Evolutionary conservation across 2,797 vertebrate genomes (phyloP).

Genomic region (Enteromius treurensis): DNA sequence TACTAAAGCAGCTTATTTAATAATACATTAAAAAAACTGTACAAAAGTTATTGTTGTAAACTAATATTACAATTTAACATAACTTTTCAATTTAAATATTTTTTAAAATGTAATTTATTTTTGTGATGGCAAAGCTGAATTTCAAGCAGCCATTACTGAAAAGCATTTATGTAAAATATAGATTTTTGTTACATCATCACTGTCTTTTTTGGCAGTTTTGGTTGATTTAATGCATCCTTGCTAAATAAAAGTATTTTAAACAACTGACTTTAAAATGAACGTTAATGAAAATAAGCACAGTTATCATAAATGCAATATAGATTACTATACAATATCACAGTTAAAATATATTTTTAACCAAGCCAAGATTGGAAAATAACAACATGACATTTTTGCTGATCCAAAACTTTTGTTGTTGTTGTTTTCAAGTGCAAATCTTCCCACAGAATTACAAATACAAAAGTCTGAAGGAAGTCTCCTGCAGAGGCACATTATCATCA

Average conservation of each 20-base stretch:
- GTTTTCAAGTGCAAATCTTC: neutral
- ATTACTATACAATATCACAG: neutral
- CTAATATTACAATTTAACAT: neutral
- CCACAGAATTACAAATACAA: slow-evolving; percentile 13
- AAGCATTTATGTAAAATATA: too few species aligned
- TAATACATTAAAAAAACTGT: neutral
- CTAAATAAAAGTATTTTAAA: neutral
- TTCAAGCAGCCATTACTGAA: neutral
- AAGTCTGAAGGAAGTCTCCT: slow-evolving; percentile 19
- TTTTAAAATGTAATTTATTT: neutral
- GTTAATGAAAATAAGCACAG: neutral
- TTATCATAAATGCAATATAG: neutral
- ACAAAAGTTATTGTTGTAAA: neutral
- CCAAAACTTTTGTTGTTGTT: neutral
- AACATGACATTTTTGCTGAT: neutral
- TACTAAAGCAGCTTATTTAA: neutral
- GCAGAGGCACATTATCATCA: slow-evolving; percentile 28
- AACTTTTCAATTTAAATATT: neutral
- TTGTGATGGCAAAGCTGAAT: neutral
- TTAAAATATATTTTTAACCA: neutral
- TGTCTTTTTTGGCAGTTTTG: neutral
- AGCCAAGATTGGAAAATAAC: neutral
- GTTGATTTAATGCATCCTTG: neutral
- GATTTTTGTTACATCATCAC: neutral
- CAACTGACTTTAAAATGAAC: neutral